A percentile compares a stretch with the other conserved stretches of the same genome.
These are phyloP conservation scores for Dipus sagitta DNA, from an alignment of 2,797 vertebrate species.

Conservation along the genomic window DNA sequence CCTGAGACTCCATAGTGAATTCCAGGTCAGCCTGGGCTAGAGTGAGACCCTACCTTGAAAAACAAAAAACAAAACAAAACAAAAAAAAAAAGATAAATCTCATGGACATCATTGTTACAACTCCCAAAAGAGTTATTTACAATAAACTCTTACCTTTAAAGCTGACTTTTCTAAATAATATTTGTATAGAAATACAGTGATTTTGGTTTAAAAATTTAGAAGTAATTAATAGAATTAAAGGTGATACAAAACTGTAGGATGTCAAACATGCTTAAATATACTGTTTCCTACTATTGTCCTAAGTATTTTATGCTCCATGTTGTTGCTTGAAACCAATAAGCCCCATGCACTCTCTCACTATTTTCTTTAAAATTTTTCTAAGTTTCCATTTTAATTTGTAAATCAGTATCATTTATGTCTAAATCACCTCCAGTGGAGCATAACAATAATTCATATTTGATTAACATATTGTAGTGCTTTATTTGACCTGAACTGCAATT, in stretches of 20 bases:
- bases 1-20: too few relatives aligned
- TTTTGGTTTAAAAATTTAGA: slow-evolving; percentile 79
- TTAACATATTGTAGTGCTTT: neutral
- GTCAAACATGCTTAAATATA: too few relatives aligned
- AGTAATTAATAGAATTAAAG: slow-evolving; percentile 77
- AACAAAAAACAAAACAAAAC: too few relatives aligned
- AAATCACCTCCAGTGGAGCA: neutral
- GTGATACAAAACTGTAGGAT: slow-evolving; percentile 68
- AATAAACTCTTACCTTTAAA: slow-evolving; percentile 76
- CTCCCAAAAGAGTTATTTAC: slow-evolving; percentile 64
- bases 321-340: too few relatives aligned
- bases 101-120: slow-evolving; percentile 59
- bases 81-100: slow-evolving; percentile 77
- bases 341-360: rapidly evolving
- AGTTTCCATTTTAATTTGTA: neutral
- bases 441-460: neutral
- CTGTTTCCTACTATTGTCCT: too few relatives aligned
- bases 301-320: neutral
- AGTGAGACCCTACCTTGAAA: too few relatives aligned
- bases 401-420: neutral
- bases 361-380: neutral
- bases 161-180: slow-evolving; percentile 52
- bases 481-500: neutral
- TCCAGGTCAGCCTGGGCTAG: too few relatives aligned
- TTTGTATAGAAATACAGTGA: slow-evolving; percentile 73